Conservation (phyloP, 2,797 vertebrate species). For the Acanthurus lineatus region DNA sequence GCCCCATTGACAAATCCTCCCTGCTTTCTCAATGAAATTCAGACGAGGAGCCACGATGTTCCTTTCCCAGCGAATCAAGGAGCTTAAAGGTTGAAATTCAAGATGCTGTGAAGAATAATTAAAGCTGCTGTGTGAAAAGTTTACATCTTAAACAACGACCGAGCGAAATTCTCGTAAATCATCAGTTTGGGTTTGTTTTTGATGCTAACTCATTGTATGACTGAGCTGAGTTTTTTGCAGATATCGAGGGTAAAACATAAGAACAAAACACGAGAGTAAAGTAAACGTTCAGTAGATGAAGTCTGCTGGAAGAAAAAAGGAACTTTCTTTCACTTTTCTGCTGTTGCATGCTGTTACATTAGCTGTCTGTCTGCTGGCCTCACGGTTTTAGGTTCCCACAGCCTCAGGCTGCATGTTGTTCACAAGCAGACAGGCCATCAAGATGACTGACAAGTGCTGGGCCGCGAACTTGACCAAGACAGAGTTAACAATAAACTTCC, state of each 20-base stretch:
- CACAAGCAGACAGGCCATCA: constrained; percentile 17
- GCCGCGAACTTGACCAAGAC: constrained; percentile 37
- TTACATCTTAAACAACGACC: constrained; percentile 10
- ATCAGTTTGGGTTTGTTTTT: not conserved
- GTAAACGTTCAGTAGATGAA: not conserved
- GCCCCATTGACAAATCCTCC: constrained; percentile 80
- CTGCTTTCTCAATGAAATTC: constrained; percentile 75
- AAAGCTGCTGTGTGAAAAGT: constrained; percentile 5
- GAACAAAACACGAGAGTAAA: not conserved
- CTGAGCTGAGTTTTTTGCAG: not conserved
- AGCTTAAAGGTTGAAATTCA: constrained; percentile 49
- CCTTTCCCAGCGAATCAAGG: constrained; percentile 66
- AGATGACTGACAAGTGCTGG: constrained; percentile 19
- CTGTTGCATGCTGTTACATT: not conserved
- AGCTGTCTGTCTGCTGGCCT: constrained; percentile 6
- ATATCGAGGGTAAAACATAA: not conserved
- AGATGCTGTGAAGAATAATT: constrained; percentile 41
- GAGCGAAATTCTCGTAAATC: not conserved
- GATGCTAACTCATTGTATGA: not conserved
- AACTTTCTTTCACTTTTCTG: not conserved
- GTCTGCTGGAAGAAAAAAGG: not conserved
- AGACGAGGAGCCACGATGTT: constrained; percentile 53
- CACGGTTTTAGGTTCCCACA: constrained; percentile 7
- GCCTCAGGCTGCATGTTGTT: constrained; percentile 22
- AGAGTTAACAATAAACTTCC: constrained; percentile 12